These are phyloP conservation scores for Parasteatoda tepidariorum DNA, from an alignment of 1,140 invertebrate genomes.

Conservation along the genomic window DNA sequence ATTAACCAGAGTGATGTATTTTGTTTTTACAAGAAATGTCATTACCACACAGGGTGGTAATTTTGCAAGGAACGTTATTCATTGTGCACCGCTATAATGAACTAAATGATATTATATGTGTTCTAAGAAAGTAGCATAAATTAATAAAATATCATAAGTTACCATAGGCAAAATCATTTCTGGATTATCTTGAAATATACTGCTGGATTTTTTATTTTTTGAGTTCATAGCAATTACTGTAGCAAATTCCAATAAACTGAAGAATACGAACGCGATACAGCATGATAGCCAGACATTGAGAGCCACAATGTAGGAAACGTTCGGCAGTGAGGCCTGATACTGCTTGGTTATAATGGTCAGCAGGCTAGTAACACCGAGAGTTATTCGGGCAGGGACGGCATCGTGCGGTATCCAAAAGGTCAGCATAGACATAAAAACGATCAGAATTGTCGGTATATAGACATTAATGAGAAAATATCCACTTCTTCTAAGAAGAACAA, in stretches of 20 bases:
- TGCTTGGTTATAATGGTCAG: conserved; percentile 56
- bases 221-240: conserved; percentile 24
- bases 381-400: conserved; percentile 65
- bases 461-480: conserved; percentile 67
- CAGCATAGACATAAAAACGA: conserved; percentile 67
- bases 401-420: conserved; percentile 66
- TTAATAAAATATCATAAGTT: neutral
- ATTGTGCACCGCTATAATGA: too few relatives aligned
- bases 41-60: too few relatives aligned
- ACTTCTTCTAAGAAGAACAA: conserved; percentile 59
- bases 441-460: conserved; percentile 65
- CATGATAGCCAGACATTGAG: conserved; percentile 88
- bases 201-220: neutral
- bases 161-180: conserved; percentile 16
- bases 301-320: conserved; percentile 72
- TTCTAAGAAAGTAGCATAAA: too few relatives aligned
- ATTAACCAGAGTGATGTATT: too few relatives aligned
- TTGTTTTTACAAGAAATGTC: too few relatives aligned
- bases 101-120: too few relatives aligned
- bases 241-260: conserved; percentile 77
- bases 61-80: too few relatives aligned
- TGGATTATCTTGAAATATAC: neutral
- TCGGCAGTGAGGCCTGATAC: conserved; percentile 44
- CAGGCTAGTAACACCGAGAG: conserved; percentile 48
- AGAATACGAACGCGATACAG: conserved; percentile 89